Base-by-base conservation (phyloP, 2,797 vertebrate genomes). In the Sebastes iracundus region DNA sequence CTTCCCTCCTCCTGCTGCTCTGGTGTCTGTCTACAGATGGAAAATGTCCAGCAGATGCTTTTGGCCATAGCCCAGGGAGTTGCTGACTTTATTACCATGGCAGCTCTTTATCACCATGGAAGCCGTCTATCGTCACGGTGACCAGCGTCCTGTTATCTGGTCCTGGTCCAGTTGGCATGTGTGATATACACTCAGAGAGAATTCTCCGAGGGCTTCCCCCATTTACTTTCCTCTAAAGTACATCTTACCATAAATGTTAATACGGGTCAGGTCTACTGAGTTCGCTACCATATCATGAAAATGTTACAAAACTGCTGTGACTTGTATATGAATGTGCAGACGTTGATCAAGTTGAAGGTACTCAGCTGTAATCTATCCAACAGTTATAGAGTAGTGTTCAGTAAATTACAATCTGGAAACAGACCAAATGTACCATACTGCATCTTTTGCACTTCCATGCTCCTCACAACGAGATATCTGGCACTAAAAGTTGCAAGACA, bases 41-140 rank as follows among this genome's bases (percentile, higher is more conserved):
- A 90, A 85, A 85, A 77, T 71, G 72, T 80, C 76, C 71, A 78
- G 68, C 86, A 78, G 87, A 88, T 75, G 70, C 84, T 79, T 79
- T 71, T 81, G 82, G 79, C 78, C 8, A 1, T 25, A 67, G 49
- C 66, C 76, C 80, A 85, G 82, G 63, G 75, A 80, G 72, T 62
- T 74, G 49, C 65, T 79, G 77, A 69, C 75, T 81, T 80, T 76
- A 85, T 80, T 75, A 74, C 38, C 56, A 72, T 62, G 63, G 73
- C 49, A 71, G 67, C 60, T 73, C 77, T 89, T 87, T 77, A 70
- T 87, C 61, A 22, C 80, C n/a, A 78, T 77, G 65, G 76, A 75
- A 52, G 85, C 55, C 5, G 10, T 46, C 69, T 30, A 63, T 84
- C 59, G 14, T 49, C 30, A 59, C 46, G 0, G 25, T 32, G 22